Evolutionary conservation across 2,888 invertebrate species (phyloP).

Genomic region (Stomorhina lunata): DNA sequence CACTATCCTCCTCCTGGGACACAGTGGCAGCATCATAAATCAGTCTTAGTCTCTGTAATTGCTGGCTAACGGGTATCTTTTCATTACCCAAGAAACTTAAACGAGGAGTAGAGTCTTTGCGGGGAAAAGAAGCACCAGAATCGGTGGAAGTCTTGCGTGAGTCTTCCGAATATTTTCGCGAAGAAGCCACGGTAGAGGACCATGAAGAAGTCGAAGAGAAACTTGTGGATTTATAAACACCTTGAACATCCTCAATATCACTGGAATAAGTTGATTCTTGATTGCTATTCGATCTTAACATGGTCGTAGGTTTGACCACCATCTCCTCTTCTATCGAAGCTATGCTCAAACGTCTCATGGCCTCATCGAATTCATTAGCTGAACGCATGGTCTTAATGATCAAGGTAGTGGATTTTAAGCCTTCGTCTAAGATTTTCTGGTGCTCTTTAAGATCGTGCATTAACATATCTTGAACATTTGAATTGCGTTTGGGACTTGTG

Average conservation of each 20-base stretch:
- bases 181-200: conserved; percentile 6
- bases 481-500: conserved; percentile 63
- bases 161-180: conserved; percentile 55
- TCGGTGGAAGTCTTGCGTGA: conserved; percentile 69
- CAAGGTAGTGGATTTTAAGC: conserved; percentile 79
- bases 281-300: conserved; percentile 74
- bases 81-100: conserved; percentile 76
- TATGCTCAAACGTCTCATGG: conserved; percentile 78
- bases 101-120: conserved; percentile 75
- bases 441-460: conserved; percentile 74
- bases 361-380: conserved; percentile 79
- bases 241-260: conserved; percentile 47
- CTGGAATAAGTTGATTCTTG: conserved; percentile 69
- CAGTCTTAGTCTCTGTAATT: conserved; percentile 76
- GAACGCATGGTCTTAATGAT: conserved; percentile 79
- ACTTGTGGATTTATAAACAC: conserved; percentile 61
- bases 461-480: conserved; percentile 74
- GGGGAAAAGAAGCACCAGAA: conserved; percentile 48
- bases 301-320: conserved; percentile 71
- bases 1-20: conserved; percentile 81
- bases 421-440: conserved; percentile 76
- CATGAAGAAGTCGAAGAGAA: conserved; percentile 61
- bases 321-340: conserved; percentile 75
- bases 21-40: conserved; percentile 78
- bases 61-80: conserved; percentile 76